Percentiles rank a stretch among this genome's conserved stretches.
phyloP scores from a whole-genome alignment of 2,113 vertebrate species.

The Atherinomorus stipes region DNA sequence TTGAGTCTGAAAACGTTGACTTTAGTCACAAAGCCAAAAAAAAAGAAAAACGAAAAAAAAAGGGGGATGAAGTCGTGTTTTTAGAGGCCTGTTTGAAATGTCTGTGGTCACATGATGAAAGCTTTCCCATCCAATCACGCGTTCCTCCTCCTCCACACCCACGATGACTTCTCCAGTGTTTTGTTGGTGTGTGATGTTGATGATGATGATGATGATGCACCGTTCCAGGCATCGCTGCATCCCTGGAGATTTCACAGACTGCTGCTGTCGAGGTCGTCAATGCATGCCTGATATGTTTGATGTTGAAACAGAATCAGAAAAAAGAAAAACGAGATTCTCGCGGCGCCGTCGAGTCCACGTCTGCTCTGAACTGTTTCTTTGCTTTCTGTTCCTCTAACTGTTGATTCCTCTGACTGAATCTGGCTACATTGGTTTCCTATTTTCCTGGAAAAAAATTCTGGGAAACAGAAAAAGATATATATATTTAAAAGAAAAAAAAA shows the following conservation, averaged over 20 bases:
- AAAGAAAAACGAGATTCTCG: conserved; percentile 66
- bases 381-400: conserved; percentile 31
- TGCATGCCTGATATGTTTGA: conserved; percentile 87
- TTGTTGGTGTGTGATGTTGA: conserved; percentile 51
- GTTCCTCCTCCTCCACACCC: conserved; percentile 38
- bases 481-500: conserved; percentile 85
- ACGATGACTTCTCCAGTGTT: conserved; percentile 33
- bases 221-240: conserved; percentile 51
- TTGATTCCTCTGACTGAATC: conserved; percentile 68
- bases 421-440: conserved; percentile 79
- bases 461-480: conserved; percentile 71
- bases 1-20: too few species aligned
- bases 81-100: conserved; percentile 22
- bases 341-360: conserved; percentile 60
- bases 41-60: background rate
- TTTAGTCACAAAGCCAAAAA: background rate
- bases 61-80: conserved; percentile 9
- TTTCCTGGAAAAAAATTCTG: conserved; percentile 57
- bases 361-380: conserved; percentile 66
- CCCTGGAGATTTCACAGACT: conserved; percentile 56
- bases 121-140: conserved; percentile 21
- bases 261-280: conserved; percentile 78
- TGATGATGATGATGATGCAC: conserved; percentile 42
- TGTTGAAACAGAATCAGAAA: conserved; percentile 76
- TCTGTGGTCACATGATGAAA: conserved; percentile 47